Percentiles rank a stretch among this genome's conserved stretches.
phyloP scores from a whole-genome alignment of 2,888 invertebrate genomes.

The Microctonus brassicae region DNA sequence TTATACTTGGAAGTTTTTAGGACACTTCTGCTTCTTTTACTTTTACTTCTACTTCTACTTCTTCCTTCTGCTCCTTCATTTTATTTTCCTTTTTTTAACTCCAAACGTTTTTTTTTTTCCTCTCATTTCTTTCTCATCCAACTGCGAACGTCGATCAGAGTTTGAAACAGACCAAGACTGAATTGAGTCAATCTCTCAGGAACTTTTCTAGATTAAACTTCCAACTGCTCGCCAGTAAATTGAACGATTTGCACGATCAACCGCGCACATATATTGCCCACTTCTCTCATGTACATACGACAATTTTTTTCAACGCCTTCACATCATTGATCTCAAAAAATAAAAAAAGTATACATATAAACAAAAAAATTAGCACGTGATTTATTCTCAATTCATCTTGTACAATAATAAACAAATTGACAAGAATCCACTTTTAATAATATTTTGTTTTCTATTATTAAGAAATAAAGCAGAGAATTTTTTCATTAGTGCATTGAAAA shows the following conservation, averaged over 20 bases:
- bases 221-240: constrained; percentile 54
- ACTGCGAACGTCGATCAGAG: not conserved
- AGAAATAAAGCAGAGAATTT: too few relatives aligned
- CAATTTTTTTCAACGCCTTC: not conserved
- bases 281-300: not conserved
- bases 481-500: not conserved
- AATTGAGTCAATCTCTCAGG: constrained; percentile 60
- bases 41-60: constrained; percentile 16
- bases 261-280: not conserved
- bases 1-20: constrained; percentile 63
- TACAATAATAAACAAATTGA: too few relatives aligned
- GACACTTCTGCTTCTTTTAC: constrained; percentile 33
- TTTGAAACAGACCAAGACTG: constrained; percentile 22
- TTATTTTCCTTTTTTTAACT: constrained; percentile 13
- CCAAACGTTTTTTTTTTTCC: not conserved
- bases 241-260: constrained; percentile 28
- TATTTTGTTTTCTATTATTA: not conserved
- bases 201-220: constrained; percentile 62
- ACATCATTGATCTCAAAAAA: not conserved
- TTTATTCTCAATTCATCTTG: too few relatives aligned
- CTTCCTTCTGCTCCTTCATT: constrained; percentile 20
- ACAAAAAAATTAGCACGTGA: too few relatives aligned
- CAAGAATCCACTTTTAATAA: too few relatives aligned
- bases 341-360: too few relatives aligned
- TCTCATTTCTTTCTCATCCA: not conserved